Conservation (phyloP, 2,888 invertebrate genomes). For the Meghimatium bilineatum region DNA sequence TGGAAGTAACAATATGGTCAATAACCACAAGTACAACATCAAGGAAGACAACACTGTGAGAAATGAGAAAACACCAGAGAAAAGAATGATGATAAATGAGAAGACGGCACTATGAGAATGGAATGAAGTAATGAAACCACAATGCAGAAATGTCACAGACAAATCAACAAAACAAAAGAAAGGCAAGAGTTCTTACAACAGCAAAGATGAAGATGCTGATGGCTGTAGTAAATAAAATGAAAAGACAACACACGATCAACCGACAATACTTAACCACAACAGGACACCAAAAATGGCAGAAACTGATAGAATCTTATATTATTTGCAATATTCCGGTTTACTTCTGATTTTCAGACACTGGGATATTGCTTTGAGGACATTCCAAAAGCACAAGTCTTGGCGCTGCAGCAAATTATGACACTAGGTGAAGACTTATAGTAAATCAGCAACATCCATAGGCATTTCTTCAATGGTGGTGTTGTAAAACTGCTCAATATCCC, state of each 20-base stretch:
- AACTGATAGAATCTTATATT: background rate
- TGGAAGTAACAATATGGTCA: too few species aligned
- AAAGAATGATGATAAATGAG: too few species aligned
- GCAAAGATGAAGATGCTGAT: background rate
- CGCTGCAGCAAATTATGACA: background rate
- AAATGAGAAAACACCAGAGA: too few species aligned
- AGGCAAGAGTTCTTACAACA: background rate
- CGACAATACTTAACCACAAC: background rate
- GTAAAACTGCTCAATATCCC: slow-evolving; percentile 99
- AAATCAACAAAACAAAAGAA: background rate
- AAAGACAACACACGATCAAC: background rate
- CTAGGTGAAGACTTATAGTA: slow-evolving; percentile 80
- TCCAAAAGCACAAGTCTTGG: slow-evolving; percentile 1
- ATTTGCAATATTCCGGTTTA: background rate
- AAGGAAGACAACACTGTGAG: background rate
- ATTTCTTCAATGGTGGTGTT: slow-evolving; percentile 99
- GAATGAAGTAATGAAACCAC: too few species aligned
- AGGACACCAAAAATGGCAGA: too few species aligned
- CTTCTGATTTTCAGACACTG: background rate
- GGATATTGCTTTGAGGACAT: background rate
- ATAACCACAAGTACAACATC: too few species aligned
- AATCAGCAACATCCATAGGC: slow-evolving; percentile 99
- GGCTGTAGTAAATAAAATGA: background rate
- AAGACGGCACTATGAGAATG: too few species aligned
- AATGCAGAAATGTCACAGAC: too few species aligned